Evolutionary conservation across 2,113 vertebrate species (phyloP), one percentile per base, ranked within the genome.

Genomic region (Oostethus manadensis): DNA sequence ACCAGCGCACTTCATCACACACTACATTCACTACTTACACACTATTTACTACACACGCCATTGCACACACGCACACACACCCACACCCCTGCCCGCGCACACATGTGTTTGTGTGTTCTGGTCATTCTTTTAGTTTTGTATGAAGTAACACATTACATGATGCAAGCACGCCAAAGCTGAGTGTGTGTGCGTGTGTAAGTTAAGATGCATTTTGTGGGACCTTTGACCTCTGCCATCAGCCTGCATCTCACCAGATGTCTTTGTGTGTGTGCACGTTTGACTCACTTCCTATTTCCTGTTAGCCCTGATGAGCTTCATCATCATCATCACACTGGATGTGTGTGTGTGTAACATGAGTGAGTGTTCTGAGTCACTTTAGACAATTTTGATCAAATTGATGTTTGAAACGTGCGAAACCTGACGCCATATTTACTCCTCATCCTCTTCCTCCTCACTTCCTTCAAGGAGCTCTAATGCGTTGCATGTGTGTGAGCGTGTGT

Each of bases 1-100:
- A 55, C 53, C 53, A 14, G n/a, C 33, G 18, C 53, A 42, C 53
- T 55, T 55, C 53, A 55, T 40, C 33, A 40, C 53, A 16, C 33
- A 13, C 22, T 15, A 29, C 23, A 23, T 17, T 17, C 22, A 58
- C 44, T 18, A 58, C 22, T 58, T 45, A 58, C 43, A 46, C 57
- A 58, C 42, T 45, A 44, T 20, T 29, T 45, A 23, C 20, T 15
- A 40, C 46, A 48, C 46, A 48, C 46, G 18, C 1, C 7, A n/a
- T n/a, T 4, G 23, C 49, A 51, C 49, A 51, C 49, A 43, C 60
- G 16, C 51, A 33, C 51, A 54, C 65, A 57, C 47, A 54, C 49
- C 38, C 60, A 59, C 26, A 60, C n/a, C n/a, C n/a, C n/a, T 48
- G 15, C 4, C 15, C 17, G 2, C 18, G 46, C 17, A 20, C 18